phyloP scores from a whole-genome alignment of 2,797 vertebrate genomes.

The Urocyon cinereoargenteus region DNA sequence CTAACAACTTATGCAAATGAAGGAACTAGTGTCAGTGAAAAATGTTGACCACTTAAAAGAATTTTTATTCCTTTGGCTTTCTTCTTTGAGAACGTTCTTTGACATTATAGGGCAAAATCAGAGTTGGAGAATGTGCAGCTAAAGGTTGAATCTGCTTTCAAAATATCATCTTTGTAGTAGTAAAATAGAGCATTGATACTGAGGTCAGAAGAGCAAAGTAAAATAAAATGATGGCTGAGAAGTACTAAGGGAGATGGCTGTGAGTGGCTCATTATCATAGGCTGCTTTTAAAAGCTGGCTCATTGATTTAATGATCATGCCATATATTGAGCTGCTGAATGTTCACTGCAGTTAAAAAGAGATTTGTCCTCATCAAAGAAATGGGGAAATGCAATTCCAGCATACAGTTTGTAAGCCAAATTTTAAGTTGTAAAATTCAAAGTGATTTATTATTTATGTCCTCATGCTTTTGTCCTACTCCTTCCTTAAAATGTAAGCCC shows the following conservation, averaged over 20 bases:
- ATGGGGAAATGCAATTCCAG: neutral
- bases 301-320: conserved; percentile 78
- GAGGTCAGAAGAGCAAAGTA: conserved; percentile 68
- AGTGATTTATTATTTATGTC: conserved; percentile 62
- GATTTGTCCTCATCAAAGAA: conserved; percentile 67
- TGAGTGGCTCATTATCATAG: conserved; percentile 65
- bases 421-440: conserved; percentile 66
- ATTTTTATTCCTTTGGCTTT: conserved; percentile 59
- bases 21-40: conserved; percentile 16
- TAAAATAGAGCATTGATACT: conserved; percentile 65
- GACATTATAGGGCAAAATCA: conserved; percentile 36
- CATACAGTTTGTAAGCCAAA: conserved; percentile 53
- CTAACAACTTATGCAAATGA: conserved; percentile 47
- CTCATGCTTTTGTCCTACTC: conserved; percentile 49
- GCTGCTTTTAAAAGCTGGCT: conserved; percentile 65
- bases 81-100: conserved; percentile 55
- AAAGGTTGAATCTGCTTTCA: conserved; percentile 66
- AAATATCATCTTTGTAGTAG: conserved; percentile 60
- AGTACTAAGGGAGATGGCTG: conserved; percentile 25
- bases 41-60: neutral
- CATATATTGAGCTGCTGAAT: conserved; percentile 49
- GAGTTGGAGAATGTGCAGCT: conserved; percentile 25
- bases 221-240: conserved; percentile 65
- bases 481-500: conserved; percentile 50
- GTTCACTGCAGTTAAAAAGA: conserved; percentile 72